phyloP scores from a whole-genome alignment of 2,113 vertebrate genomes.

The Oreochromis spilurus region DNA sequence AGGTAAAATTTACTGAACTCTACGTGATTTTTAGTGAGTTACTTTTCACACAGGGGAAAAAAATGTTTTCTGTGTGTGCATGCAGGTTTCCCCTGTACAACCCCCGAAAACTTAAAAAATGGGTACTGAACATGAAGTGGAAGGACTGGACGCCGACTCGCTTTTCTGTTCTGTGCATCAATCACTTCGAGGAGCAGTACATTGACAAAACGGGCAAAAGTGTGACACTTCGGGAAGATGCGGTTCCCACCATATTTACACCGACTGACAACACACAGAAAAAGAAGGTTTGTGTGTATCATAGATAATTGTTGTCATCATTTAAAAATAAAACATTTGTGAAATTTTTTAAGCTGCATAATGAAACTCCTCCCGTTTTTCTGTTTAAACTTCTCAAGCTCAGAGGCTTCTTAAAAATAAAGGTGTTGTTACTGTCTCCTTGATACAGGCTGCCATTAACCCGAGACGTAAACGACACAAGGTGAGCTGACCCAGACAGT shows the following conservation, averaged over 20 bases:
- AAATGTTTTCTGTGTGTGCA: background rate
- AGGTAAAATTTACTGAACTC: background rate
- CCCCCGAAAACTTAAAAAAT: slow-evolving; percentile 55
- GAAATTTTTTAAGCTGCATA: background rate
- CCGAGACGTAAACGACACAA: slow-evolving; percentile 26
- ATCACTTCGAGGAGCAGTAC: slow-evolving; percentile 60
- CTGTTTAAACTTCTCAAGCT: background rate
- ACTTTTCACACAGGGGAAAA: background rate
- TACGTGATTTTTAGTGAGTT: background rate
- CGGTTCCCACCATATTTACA: slow-evolving; percentile 60
- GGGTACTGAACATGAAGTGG: slow-evolving; percentile 59
- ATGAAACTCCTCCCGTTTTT: background rate
- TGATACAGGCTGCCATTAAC: slow-evolving; percentile 7
- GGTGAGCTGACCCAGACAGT: slow-evolving; percentile 11
- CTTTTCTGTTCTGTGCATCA: slow-evolving; percentile 58
- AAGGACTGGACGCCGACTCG: slow-evolving; percentile 63
- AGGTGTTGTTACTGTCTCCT: background rate
- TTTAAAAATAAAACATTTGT: background rate
- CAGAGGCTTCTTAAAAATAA: background rate
- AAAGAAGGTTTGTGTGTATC: slow-evolving; percentile 13
- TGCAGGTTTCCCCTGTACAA: slow-evolving; percentile 62
- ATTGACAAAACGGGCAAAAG: slow-evolving; percentile 48
- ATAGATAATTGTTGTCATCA: background rate
- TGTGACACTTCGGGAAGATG: slow-evolving; percentile 48
- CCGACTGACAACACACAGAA: background rate